Percentiles rank a stretch among this genome's conserved stretches.
Conservation (phyloP, 2,888 invertebrate genomes). For the Auanema freiburgensis region DNA sequence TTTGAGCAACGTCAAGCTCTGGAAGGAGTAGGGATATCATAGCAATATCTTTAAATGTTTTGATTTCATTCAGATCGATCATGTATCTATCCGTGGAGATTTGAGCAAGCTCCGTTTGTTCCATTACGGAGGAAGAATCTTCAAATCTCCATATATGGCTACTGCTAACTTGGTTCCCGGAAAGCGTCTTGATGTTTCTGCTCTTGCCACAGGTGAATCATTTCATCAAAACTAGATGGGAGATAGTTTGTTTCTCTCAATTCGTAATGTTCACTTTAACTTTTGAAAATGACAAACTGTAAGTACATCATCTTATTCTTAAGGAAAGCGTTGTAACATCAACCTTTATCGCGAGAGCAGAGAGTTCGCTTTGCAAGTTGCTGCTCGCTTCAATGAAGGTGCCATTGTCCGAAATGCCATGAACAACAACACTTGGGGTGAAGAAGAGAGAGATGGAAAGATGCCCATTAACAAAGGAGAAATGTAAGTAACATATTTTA, state of each 20-base stretch:
- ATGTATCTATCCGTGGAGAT: conserved; percentile 61
- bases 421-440: conserved; percentile 58
- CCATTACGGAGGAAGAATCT: conserved; percentile 61
- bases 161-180: conserved; percentile 58
- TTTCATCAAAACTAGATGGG: too few species aligned
- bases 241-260: too few species aligned
- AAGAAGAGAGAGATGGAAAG: conserved; percentile 62
- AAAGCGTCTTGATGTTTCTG: conserved; percentile 61
- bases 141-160: conserved; percentile 61
- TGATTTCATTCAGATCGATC: conserved; percentile 55
- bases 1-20: conserved; percentile 59
- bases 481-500: conserved; percentile 35
- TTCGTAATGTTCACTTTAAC: too few species aligned
- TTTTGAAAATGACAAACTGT: neutral
- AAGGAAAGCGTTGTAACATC: conserved; percentile 60
- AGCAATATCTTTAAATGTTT: too few species aligned
- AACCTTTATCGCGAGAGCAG: conserved; percentile 59
- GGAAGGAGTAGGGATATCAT: conserved; percentile 50
- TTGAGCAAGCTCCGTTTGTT: conserved; percentile 56
- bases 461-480: conserved; percentile 57
- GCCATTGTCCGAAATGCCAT: conserved; percentile 62
- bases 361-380: conserved; percentile 62
- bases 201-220: conserved; percentile 55
- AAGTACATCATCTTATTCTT: conserved; percentile 8
- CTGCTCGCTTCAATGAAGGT: conserved; percentile 61